These are phyloP conservation scores for Oscheius sp. DNA, from an alignment of 2,888 invertebrate species.

Conservation along the genomic window DNA sequence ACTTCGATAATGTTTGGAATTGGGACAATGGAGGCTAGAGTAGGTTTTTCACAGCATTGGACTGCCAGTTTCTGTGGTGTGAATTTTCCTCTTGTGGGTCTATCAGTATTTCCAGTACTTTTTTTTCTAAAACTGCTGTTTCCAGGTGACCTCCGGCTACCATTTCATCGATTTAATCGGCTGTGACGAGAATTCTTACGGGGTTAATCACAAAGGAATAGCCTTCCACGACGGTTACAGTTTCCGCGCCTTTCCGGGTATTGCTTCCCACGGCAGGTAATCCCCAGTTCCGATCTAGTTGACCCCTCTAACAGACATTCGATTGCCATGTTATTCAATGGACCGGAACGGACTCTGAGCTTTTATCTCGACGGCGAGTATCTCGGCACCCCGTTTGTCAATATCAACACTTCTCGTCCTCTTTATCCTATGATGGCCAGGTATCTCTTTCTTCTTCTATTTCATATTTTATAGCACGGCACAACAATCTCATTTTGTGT, in stretches of 20 bases:
- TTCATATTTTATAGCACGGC: conserved; percentile 12
- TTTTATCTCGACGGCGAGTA: conserved; percentile 37
- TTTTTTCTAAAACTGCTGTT: no score
- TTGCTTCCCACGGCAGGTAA: background rate
- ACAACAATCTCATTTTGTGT: conserved; percentile 15
- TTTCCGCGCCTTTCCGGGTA: conserved; percentile 4
- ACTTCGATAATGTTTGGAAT: conserved; percentile 65
- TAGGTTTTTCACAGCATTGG: no score
- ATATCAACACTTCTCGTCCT: conserved; percentile 33
- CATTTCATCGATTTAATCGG: conserved; percentile 41
- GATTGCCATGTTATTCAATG: conserved; percentile 42
- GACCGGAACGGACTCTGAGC: conserved; percentile 30
- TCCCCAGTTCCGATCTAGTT: background rate
- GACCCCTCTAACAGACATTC: conserved; percentile 11
- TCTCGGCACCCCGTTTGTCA: conserved; percentile 41
- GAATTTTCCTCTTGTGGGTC: no score
- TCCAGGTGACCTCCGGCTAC: conserved; percentile 17
- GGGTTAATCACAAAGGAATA: conserved; percentile 37
- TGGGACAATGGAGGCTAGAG: conserved; percentile 40
- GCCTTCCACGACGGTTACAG: conserved; percentile 37
- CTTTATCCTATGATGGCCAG: conserved; percentile 44
- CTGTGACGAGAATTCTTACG: conserved; percentile 40
- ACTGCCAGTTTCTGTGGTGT: no score
- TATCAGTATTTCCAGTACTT: no score
- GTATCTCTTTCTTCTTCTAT: conserved; percentile 2